Percentiles rank a stretch among this genome's conserved stretches.
Evolutionary conservation across 2,888 invertebrate species (phyloP).

Genomic region (Platypus cylindrus): DNA sequence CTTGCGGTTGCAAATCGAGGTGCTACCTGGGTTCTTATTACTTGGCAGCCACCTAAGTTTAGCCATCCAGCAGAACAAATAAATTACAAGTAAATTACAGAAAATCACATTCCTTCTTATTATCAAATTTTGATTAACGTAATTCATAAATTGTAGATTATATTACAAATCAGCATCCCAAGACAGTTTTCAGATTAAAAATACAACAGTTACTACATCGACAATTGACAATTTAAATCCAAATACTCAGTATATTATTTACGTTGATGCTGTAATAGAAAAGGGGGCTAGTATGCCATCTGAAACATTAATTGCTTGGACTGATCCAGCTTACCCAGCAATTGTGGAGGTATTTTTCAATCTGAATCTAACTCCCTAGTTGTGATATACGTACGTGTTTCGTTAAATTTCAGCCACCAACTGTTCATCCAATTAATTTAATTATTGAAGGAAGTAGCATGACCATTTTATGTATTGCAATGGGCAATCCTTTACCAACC

Average conservation of each 20-base stretch:
- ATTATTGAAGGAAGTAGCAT: conserved; percentile 76
- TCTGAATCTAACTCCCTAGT: conserved; percentile 1
- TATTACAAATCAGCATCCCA: conserved; percentile 56
- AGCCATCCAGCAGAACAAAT: conserved; percentile 68
- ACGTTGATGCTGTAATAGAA: conserved; percentile 56
- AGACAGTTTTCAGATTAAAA: conserved; percentile 45
- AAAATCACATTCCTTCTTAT: neutral
- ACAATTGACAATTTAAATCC: conserved; percentile 60
- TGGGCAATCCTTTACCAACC: conserved; percentile 75
- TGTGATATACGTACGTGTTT: neutral
- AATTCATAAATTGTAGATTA: conserved; percentile 37
- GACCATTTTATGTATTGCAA: conserved; percentile 73
- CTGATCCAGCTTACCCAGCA: conserved; percentile 75
- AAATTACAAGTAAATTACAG: conserved; percentile 55
- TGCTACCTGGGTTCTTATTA: conserved; percentile 68
- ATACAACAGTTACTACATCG: conserved; percentile 56
- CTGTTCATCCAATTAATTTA: conserved; percentile 70
- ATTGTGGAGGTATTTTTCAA: conserved; percentile 76
- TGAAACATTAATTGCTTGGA: conserved; percentile 75
- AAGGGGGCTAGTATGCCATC: conserved; percentile 64
- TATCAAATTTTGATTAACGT: neutral
- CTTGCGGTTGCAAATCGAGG: conserved; percentile 66
- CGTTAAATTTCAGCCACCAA: conserved; percentile 61
- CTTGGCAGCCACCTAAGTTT: conserved; percentile 78
- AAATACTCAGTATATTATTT: conserved; percentile 71